phyloP scores from a whole-genome alignment of 92 coral and sea anemone genomes.

The Umimayanthus kanabou region DNA sequence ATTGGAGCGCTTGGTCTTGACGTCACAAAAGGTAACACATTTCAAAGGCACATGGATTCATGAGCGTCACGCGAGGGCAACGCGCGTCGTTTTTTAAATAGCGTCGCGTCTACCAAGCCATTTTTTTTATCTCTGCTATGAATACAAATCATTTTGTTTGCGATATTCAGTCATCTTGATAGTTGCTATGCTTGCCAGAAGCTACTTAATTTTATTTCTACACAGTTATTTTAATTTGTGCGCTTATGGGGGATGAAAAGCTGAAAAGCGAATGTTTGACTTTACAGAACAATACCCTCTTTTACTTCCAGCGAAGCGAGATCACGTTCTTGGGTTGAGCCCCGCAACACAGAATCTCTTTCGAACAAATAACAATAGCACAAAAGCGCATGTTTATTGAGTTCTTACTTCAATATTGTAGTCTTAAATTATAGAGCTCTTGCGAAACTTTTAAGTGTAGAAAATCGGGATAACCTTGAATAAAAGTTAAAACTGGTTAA shows the following conservation, averaged over 20 bases:
- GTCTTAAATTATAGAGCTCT: background rate
- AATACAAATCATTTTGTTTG: conserved; percentile 23
- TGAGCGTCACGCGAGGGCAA: conserved; percentile 47
- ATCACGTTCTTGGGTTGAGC: conserved; percentile 34
- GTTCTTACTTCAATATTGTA: background rate
- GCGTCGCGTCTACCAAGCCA: conserved; percentile 49
- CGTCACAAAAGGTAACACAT: conserved; percentile 85
- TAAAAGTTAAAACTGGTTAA: too few relatives aligned
- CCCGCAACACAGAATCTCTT: background rate
- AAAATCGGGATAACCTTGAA: background rate
- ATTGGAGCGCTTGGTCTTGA: conserved; percentile 68
- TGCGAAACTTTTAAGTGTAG: background rate
- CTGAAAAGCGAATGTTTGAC: conserved; percentile 4
- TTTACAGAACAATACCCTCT: conserved; percentile 16
- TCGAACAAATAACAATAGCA: conserved; percentile 10
- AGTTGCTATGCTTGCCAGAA: conserved; percentile 30
- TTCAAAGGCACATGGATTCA: conserved; percentile 46
- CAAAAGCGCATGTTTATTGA: conserved; percentile 27
- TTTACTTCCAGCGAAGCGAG: conserved; percentile 16
- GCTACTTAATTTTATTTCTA: conserved; percentile 12
- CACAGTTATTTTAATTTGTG: background rate
- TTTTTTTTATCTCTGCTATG: conserved; percentile 28
- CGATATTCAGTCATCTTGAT: conserved; percentile 13
- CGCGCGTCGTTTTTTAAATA: conserved; percentile 47
- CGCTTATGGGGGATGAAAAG: background rate